phyloP scores from a whole-genome alignment of 2,113 vertebrate genomes.

The Pithys albifrons region DNA sequence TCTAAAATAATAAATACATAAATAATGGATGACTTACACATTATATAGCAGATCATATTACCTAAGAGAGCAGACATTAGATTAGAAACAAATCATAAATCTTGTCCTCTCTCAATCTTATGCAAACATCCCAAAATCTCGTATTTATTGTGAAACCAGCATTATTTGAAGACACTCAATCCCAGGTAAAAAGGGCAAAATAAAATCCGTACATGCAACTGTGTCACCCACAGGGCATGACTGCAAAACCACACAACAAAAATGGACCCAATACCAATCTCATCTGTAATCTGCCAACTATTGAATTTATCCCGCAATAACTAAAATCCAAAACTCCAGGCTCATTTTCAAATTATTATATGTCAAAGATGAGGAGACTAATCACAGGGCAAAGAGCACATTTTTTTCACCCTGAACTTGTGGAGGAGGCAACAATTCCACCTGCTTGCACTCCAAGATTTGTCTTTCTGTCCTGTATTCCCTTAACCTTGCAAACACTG shows the following conservation, averaged over 20 bases:
- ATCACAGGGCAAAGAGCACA: neutral
- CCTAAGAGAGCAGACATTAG: neutral
- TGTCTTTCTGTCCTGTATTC: neutral
- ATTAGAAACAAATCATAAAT: neutral
- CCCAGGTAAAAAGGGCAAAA: neutral
- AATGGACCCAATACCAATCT: neutral
- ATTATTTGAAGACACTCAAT: neutral
- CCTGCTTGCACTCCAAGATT: neutral
- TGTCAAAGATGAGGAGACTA: neutral
- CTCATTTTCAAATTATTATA: neutral
- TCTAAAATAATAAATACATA: neutral
- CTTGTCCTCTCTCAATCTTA: neutral
- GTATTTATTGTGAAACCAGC: neutral
- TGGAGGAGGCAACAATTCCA: neutral
- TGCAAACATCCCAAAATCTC: neutral
- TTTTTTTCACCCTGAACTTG: neutral
- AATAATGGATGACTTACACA: neutral
- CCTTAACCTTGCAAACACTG: neutral
- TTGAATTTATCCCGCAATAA: neutral
- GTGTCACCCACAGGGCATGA: neutral
- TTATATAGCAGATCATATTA: neutral
- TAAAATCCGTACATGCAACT: accelerated
- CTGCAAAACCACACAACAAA: neutral
- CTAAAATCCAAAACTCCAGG: neutral
- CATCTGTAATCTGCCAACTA: neutral